These are phyloP conservation scores for Steatornis caripensis DNA, from an alignment of 2,113 vertebrate genomes.

Conservation along the genomic window DNA sequence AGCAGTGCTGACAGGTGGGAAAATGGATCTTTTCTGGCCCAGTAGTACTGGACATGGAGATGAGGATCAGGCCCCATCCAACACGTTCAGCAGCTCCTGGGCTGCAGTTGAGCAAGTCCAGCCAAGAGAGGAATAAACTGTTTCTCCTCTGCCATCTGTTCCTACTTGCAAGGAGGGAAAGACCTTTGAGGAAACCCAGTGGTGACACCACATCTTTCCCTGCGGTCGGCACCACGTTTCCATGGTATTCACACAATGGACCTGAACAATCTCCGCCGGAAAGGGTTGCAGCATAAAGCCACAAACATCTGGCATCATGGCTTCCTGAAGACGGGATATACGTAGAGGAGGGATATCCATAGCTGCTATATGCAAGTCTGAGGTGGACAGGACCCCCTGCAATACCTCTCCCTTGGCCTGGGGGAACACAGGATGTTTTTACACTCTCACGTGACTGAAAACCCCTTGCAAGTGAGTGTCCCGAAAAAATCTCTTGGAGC, in stretches of 20 bases:
- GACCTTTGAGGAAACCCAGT: not conserved
- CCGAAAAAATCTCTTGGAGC: not conserved
- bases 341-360: not conserved
- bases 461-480: not conserved
- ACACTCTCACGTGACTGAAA: not conserved
- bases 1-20: not conserved
- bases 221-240: rapidly evolving
- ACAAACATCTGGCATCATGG: not conserved
- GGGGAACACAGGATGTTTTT: not conserved
- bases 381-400: not conserved
- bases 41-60: not conserved
- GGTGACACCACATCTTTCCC: not conserved
- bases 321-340: not conserved
- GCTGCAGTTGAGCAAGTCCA: not conserved
- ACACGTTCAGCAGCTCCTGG: not conserved
- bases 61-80: not conserved
- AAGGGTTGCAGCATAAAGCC: not conserved
- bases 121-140: not conserved
- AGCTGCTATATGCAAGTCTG: not conserved
- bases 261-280: not conserved
- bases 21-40: not conserved
- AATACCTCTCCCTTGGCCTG: not conserved
- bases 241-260: not conserved
- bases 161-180: not conserved
- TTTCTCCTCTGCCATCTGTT: not conserved